Evolutionary conservation across 2,113 vertebrate species (phyloP).

Genomic region (Tiliqua scincoides): DNA sequence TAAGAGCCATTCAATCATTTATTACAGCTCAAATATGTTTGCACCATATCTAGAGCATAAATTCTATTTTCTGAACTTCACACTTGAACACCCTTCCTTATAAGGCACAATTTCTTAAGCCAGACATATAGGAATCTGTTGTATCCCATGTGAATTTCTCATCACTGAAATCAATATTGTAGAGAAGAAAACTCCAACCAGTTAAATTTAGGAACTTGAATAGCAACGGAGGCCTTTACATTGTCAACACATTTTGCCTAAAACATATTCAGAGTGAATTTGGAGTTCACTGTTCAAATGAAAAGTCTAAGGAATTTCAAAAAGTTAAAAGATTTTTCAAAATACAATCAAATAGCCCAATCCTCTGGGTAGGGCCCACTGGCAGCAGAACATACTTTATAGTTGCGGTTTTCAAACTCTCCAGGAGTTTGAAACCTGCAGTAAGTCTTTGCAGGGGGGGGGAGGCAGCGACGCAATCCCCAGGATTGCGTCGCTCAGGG

Average conservation of each 20-base stretch:
- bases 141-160: neutral
- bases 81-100: neutral
- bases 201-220: neutral
- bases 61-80: slow-evolving; percentile 21
- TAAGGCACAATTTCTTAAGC: neutral
- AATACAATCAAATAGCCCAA: neutral
- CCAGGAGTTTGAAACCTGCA: too few species aligned
- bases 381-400: too few species aligned
- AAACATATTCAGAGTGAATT: neutral
- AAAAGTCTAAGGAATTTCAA: neutral
- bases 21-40: slow-evolving; percentile 9
- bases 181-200: neutral
- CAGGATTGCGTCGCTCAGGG: too few species aligned
- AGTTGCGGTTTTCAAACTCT: too few species aligned
- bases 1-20: slow-evolving; percentile 11
- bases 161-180: slow-evolving; percentile 4
- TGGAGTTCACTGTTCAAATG: neutral
- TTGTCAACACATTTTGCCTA: neutral
- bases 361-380: too few species aligned
- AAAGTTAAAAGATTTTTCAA: neutral
- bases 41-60: neutral
- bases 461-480: too few species aligned
- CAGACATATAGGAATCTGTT: slow-evolving; percentile 22
- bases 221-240: neutral
- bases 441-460: too few species aligned